Base-by-base conservation (phyloP, 2,888 invertebrate species). In the Pyrochroa serraticornis region DNA sequence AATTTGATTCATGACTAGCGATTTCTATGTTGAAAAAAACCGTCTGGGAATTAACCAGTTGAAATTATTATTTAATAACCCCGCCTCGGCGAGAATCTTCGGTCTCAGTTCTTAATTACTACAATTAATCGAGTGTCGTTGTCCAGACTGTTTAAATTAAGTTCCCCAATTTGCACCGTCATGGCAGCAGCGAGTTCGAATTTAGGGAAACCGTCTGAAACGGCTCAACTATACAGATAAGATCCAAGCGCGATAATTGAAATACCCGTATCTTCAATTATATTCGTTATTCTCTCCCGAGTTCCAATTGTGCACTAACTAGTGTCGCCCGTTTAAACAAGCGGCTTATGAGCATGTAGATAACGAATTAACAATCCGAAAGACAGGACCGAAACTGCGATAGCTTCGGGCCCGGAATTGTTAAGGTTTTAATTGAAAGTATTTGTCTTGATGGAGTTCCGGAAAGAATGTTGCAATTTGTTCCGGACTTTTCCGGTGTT, bases 91-190 rank as follows among this genome's bases (percentile, higher is more conserved):
- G 14, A 30, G 22, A 44, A 37, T 48, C 47, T 34, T 10, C 44
- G 32, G 3, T 34, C 44, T 49, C 43, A 49, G 37, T 44, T 36
- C 14, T 49, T 47, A 58, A 58, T 58, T 58, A 58, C 31, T 13
- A 45, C 58, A 52, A 53, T 58, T 58, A 52, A 48, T 35, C 34
- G 51, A 42, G 35, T 48, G 51, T 41, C 42, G 49, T 48, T 58
- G 52, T 38, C 48, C 52, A 58, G 53, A 53, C 58, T 47, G 57
- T 42, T 47, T 51, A 39, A 58, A 58, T 58, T 58, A 38, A 52
- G 39, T 53, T 58, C 52, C 49, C 58, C 49, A 58, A 58, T 58
- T 58, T 53, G 53, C 48, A 58, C 52, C 43, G 58, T 52, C 43
- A 38, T 22, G 31, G 39, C n/a, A 54, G 39, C 41, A 43, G 38